A percentile compares a stretch with the other conserved stretches of the same genome.
Conservation (phyloP, 2,113 vertebrate species). For the Tychaedon coryphoeus region DNA sequence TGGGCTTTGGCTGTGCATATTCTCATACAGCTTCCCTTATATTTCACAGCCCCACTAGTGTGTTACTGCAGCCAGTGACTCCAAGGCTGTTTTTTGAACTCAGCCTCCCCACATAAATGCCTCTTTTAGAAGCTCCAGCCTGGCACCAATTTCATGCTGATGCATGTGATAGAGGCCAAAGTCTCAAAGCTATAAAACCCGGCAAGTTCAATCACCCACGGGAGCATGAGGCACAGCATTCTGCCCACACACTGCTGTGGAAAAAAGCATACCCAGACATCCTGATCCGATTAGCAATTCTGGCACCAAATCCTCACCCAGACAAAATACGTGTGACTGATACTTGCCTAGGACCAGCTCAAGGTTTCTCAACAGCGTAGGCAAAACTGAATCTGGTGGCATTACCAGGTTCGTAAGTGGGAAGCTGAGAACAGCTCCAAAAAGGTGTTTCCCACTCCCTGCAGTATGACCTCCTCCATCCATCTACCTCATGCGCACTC, state of each 20-base stretch:
- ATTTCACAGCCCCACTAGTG: neutral
- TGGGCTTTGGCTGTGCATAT: neutral
- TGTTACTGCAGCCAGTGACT: neutral
- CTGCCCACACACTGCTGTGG: slow-evolving; percentile 21
- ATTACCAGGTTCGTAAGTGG: neutral
- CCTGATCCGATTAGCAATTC: slow-evolving; percentile 48
- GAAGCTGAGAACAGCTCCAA: neutral
- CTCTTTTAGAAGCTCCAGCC: slow-evolving; percentile 27
- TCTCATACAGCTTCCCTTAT: neutral
- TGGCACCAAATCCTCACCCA: slow-evolving; percentile 40
- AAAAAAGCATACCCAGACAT: slow-evolving; percentile 40
- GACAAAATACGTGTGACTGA: slow-evolving; percentile 25
- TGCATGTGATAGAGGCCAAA: slow-evolving; percentile 40
- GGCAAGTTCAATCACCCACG: neutral
- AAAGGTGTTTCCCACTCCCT: neutral
- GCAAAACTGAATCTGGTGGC: neutral
- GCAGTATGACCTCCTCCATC: neutral
- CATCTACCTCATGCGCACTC: neutral
- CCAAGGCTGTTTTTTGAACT: slow-evolving; percentile 16
- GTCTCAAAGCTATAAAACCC: slow-evolving; percentile 48
- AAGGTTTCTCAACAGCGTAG: slow-evolving; percentile 8
- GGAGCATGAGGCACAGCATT: slow-evolving; percentile 14
- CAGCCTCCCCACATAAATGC: neutral
- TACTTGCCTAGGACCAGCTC: slow-evolving; percentile 20
- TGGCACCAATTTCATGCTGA: slow-evolving; percentile 25